These are phyloP conservation scores for Abrostola triplasia DNA, from an alignment of 2,888 invertebrate genomes.

Conservation along the genomic window DNA sequence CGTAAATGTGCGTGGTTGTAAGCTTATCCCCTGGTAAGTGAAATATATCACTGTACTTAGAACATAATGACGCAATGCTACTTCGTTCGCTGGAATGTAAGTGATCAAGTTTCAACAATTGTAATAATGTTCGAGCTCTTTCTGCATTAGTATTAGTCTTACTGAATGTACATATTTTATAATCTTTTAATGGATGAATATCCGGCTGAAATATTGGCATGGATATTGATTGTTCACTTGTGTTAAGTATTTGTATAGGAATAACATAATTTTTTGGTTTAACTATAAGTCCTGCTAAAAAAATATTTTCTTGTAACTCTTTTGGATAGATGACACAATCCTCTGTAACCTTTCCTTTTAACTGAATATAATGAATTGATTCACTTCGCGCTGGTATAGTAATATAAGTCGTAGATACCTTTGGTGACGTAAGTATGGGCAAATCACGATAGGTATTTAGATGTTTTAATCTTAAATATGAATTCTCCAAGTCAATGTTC, in stretches of 20 bases:
- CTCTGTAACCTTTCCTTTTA: no score
- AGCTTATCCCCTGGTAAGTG: no score
- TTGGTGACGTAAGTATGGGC: neutral
- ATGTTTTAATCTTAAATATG: no score
- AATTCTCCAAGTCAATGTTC: neutral
- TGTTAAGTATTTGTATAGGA: conserved; percentile 7
- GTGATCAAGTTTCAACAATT: conserved; percentile 4
- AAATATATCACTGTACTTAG: no score
- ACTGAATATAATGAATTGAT: neutral
- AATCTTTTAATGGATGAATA: conserved; percentile 2
- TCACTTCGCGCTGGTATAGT: conserved; percentile 1
- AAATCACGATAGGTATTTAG: neutral
- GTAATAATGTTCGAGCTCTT: conserved; percentile 2
- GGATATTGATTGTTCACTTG: neutral
- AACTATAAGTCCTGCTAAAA: conserved; percentile 1
- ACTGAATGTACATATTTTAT: conserved; percentile 1
- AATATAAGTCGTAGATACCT: neutral
- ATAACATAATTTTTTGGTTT: neutral
- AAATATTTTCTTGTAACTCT: neutral
- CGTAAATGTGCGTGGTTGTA: no score
- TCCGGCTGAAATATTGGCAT: conserved; percentile 4
- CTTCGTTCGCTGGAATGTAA: conserved; percentile 1
- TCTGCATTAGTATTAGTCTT: neutral
- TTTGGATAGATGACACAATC: neutral
- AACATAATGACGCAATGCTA: no score